Base-by-base conservation (phyloP, 53 echinoderm and acorn worm genomes). In the Echinometra lucunter region DNA sequence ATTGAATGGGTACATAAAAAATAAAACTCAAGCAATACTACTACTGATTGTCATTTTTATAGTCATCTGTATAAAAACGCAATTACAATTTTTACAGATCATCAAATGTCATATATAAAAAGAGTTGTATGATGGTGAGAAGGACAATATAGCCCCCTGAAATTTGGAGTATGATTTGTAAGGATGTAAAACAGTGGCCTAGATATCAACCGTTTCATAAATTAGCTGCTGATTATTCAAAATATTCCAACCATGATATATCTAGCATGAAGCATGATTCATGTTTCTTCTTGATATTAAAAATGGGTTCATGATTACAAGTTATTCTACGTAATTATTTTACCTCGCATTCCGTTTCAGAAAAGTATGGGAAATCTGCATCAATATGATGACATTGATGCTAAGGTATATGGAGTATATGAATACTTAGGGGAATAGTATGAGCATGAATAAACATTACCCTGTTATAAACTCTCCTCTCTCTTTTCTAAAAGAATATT, bases 361-460 rank as follows among this genome's bases (percentile, higher is more conserved):
- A 30, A 15, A 45, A 27, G 63, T 21, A 63, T 21, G 21, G 4
- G 30, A 85, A 85, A 85, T 85, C 28, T 10, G 49, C 85, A 89
- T 89, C 25, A 42, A 1, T 27, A 42, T 89, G 23, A 89, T 38
- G 17, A 89, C 34, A 60, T 47, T 34, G 60, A 37, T 37, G 60
- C 30, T 60, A 32, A 23, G 58, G 37, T 16, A 38, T 21, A 60
- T 37, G 58, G 60, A 58, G 89, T 30, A 89, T 57, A 89, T 37
- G 60, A 58, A 89, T 60, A 53, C 13, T 38, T 58, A 60, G 9
- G 69, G 92, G 78, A 78, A 57, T 56, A 92, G 78, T 57, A 74
- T 78, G 78, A 58, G 60, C 37, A 78, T 53, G 92, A 75, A 75
- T 92, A 78, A 92, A 92, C 92, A 92, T 53, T 92, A 92, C 92